phyloP scores from a whole-genome alignment of 2,888 invertebrate genomes.

The Pherbina coryleti region DNA sequence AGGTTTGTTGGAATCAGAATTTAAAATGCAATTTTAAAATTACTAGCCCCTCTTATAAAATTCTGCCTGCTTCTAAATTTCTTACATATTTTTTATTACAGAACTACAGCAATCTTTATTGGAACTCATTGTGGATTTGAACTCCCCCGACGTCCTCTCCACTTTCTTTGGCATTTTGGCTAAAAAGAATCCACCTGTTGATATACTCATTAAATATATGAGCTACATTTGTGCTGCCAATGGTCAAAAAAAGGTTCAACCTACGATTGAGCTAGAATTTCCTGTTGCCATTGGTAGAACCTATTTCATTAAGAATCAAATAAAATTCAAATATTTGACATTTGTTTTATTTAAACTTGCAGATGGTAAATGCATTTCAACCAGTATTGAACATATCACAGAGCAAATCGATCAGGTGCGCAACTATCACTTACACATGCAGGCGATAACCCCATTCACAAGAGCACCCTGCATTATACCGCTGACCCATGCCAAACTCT shows the following conservation, averaged over 20 bases:
- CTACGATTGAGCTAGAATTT: constrained; percentile 65
- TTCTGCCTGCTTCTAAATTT: neutral
- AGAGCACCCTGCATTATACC: constrained; percentile 66
- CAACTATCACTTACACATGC: constrained; percentile 61
- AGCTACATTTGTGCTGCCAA: constrained; percentile 63
- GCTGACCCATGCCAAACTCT: constrained; percentile 62
- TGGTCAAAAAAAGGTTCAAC: constrained; percentile 60
- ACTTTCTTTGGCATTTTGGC: constrained; percentile 75
- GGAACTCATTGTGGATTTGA: constrained; percentile 73
- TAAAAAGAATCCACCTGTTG: constrained; percentile 71
- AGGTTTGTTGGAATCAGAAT: constrained; percentile 51
- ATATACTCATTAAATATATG: constrained; percentile 73
- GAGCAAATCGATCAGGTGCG: constrained; percentile 65
- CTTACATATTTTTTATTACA: constrained; percentile 54
- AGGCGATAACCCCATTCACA: constrained; percentile 63
- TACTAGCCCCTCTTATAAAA: neutral
- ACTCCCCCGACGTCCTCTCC: constrained; percentile 70
- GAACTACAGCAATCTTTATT: constrained; percentile 77
- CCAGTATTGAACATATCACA: constrained; percentile 57
- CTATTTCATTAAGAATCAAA: neutral
- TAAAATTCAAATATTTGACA: neutral
- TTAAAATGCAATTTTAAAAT: neutral
- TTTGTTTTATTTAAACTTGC: constrained; percentile 20
- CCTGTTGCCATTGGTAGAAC: constrained; percentile 59
- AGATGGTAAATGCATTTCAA: constrained; percentile 63